phyloP scores from a whole-genome alignment of 2,888 invertebrate genomes.

The Tetanocera ferruginea region DNA sequence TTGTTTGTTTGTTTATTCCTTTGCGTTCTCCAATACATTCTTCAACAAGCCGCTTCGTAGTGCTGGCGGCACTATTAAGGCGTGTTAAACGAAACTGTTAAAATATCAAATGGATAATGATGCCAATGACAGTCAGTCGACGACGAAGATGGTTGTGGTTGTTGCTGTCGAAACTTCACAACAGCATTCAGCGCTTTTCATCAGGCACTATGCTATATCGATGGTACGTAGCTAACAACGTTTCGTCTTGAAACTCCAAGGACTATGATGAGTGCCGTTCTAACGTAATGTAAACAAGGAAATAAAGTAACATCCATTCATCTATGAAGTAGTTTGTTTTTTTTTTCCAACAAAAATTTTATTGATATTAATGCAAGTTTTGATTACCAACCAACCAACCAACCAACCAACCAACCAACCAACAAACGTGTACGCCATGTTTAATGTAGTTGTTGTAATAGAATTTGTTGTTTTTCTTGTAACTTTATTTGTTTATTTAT shows the following conservation, averaged over 20 bases:
- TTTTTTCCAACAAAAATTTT: neutral
- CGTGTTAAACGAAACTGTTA: slow-evolving; percentile 12
- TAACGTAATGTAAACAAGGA: too few relatives aligned
- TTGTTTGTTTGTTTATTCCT: neutral
- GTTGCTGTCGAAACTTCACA: neutral
- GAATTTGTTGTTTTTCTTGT: slow-evolving; percentile 19
- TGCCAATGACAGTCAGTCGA: slow-evolving; percentile 20
- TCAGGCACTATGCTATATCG: neutral
- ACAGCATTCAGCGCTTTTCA: neutral
- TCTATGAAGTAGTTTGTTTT: neutral
- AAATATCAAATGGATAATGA: slow-evolving; percentile 30
- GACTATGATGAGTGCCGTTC: too few relatives aligned
- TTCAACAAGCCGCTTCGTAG: neutral
- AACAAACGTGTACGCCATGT: slow-evolving; percentile 6
- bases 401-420: too few relatives aligned
- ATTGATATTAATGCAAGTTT: neutral
- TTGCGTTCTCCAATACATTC: neutral
- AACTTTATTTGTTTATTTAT: slow-evolving; percentile 48
- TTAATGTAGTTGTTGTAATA: neutral
- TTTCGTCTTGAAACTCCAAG: too few relatives aligned
- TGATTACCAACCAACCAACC: neutral
- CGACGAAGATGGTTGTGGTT: slow-evolving; percentile 11
- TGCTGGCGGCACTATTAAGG: neutral
- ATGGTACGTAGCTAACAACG: neutral
- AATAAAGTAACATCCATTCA: neutral